Percentiles rank a stretch among this genome's conserved stretches.
These are phyloP conservation scores for Choloepus didactylus DNA, from an alignment of 2,797 vertebrate genomes.

Conservation along the genomic window DNA sequence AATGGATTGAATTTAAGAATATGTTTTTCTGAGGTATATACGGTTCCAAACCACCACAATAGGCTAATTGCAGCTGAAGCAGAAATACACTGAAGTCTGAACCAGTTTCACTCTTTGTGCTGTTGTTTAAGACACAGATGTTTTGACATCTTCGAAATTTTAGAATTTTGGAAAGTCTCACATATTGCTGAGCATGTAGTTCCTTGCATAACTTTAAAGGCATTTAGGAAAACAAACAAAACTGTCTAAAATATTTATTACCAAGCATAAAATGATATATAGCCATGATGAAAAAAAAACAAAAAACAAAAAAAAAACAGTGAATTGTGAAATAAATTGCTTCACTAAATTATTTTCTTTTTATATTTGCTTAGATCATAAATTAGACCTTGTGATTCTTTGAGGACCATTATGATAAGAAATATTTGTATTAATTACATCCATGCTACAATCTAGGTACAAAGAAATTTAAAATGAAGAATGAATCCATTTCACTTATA, in stretches of 20 bases:
- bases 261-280: slow-evolving; percentile 14
- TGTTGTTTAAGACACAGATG: slow-evolving; percentile 66
- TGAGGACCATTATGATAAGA: background rate
- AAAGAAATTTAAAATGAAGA: slow-evolving; percentile 5
- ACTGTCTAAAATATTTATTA: slow-evolving; percentile 61
- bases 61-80: background rate
- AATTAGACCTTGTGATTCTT: slow-evolving; percentile 1
- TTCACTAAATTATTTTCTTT: slow-evolving; percentile 36
- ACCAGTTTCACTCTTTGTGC: background rate
- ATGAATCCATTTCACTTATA: background rate
- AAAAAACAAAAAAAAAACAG: background rate
- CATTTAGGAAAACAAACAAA: slow-evolving; percentile 69
- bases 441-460: background rate
- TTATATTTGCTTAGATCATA: slow-evolving; percentile 37
- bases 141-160: slow-evolving; percentile 61
- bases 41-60: too few species aligned
- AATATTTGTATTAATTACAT: background rate
- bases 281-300: background rate
- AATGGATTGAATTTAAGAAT: too few species aligned
- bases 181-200: slow-evolving; percentile 5
- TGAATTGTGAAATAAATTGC: slow-evolving; percentile 36
- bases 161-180: slow-evolving; percentile 43
- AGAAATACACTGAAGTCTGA: slow-evolving; percentile 47
- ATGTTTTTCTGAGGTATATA: too few species aligned
- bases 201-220: slow-evolving; percentile 38